Evolutionary conservation across 1,140 invertebrate species (phyloP).

Genomic region (Drosophila dunni): DNA sequence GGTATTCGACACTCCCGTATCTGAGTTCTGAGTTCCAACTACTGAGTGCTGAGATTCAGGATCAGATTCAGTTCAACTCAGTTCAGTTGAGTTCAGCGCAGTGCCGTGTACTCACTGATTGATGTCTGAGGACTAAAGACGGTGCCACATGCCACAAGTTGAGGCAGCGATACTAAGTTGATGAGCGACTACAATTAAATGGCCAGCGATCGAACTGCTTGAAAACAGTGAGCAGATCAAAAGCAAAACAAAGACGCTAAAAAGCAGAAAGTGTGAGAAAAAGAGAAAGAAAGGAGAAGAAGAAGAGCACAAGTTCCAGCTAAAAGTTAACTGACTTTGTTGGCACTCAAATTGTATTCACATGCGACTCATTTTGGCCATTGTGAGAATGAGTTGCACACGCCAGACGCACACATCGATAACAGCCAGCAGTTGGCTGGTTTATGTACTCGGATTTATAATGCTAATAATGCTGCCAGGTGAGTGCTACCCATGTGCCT

Average conservation of each 20-base stretch:
- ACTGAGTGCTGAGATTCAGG: background rate
- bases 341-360: background rate
- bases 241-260: background rate
- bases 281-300: background rate
- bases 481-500: conserved; percentile 29
- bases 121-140: conserved; percentile 34
- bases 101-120: conserved; percentile 17
- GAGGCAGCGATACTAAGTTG: background rate
- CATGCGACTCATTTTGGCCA: conserved; percentile 29
- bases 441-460: conserved; percentile 58
- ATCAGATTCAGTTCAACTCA: background rate
- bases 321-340: background rate
- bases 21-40: background rate
- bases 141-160: conserved; percentile 46
- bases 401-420: conserved; percentile 23
- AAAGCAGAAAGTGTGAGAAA: background rate
- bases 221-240: conserved; percentile 12
- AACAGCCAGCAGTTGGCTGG: conserved; percentile 52
- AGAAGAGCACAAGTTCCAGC: background rate
- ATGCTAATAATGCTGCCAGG: conserved; percentile 70
- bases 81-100: background rate
- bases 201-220: conserved; percentile 22
- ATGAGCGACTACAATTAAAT: conserved; percentile 14
- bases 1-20: conserved; percentile 1
- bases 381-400: conserved; percentile 30